Evolutionary conservation across 2,797 vertebrate species (phyloP).

Genomic region (Tokudaia muenninki): DNA sequence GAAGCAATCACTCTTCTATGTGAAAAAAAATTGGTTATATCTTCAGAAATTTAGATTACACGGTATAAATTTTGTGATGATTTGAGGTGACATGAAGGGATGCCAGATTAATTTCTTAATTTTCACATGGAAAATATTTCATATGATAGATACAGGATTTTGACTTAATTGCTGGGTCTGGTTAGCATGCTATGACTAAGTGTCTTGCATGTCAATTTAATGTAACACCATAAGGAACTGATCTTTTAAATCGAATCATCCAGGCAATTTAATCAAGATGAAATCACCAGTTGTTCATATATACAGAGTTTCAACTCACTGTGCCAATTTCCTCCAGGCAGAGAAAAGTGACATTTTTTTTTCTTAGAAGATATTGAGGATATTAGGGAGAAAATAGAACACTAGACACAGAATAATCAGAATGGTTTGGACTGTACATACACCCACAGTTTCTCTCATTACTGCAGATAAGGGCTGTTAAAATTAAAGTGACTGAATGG

Average conservation of each 20-base stretch:
- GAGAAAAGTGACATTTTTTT: slow-evolving; percentile 11
- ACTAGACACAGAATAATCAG: slow-evolving; percentile 22
- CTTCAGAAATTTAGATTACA: slow-evolving; percentile 1
- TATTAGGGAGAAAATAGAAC: slow-evolving; percentile 51
- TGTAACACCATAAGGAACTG: slow-evolving; percentile 56
- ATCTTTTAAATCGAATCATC: slow-evolving; percentile 65
- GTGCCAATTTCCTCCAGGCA: slow-evolving; percentile 43
- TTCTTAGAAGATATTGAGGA: slow-evolving; percentile 6
- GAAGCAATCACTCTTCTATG: background rate
- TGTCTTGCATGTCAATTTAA: slow-evolving; percentile 54
- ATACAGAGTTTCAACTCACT: slow-evolving; percentile 9
- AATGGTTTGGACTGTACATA: background rate
- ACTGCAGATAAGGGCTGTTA: slow-evolving; percentile 59
- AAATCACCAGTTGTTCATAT: slow-evolving; percentile 14
- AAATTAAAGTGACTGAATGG: slow-evolving; percentile 66
- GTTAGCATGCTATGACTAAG: slow-evolving; percentile 52
- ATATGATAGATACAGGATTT: background rate
- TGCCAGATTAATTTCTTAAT: slow-evolving; percentile 36
- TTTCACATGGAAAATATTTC: slow-evolving; percentile 46
- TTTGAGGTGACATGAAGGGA: slow-evolving; percentile 34
- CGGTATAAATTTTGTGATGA: background rate
- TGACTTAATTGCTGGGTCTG: slow-evolving; percentile 46
- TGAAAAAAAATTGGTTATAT: background rate
- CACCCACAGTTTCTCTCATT: slow-evolving; percentile 20
- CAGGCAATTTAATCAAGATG: slow-evolving; percentile 58